Evolutionary conservation across 2,888 invertebrate genomes (phyloP), one percentile per base, ranked within the genome.

Genomic region (Oligia strigilis): DNA sequence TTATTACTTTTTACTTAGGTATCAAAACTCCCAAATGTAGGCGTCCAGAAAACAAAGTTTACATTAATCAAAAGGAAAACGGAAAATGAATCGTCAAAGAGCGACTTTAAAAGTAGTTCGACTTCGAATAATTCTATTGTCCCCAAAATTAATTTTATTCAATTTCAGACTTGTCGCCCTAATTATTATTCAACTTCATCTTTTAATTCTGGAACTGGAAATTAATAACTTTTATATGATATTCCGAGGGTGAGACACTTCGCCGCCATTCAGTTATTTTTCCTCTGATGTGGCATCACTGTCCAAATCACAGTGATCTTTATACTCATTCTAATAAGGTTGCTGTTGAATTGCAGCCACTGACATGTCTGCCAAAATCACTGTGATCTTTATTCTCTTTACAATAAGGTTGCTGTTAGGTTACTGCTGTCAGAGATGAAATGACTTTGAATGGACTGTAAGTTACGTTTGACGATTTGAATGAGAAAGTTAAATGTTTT

Each of bases 61-160:
- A 75, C 13, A 65, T 66, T 46, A 52, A 81, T 74, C 40, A 76
- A 77, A 60, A 60, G 8, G 36, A 67, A 84, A 72, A 80, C 29
- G 66, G n/a, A 65, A 77, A 66, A 77, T 11, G 6, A 70, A 64
- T 65, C 69, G 70, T 72, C 84, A 73, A 83, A 77, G 62, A 86
- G 40, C 29, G 64, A 80, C 75, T 85, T 87, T 77, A 43, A 77
- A 87, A 84, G 80, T 87, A 80, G 69, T 77, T 75, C 72, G 70
- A 67, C 70, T 75, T 60, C 23, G 60, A 83, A 72, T 87, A 75
- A 74, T 86, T 40, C n/a, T 79, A 74, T 77, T 87, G 74, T 83
- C 40, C 74, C 11, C 17, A 46, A 80, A 73, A 87, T 77, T 70
- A 86, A 83, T 86, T 75, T 83, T 72, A 87, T 87, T 77, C 74